These are phyloP conservation scores for Moxostoma hubbsi DNA, from an alignment of 2,797 vertebrate genomes.

Conservation along the genomic window DNA sequence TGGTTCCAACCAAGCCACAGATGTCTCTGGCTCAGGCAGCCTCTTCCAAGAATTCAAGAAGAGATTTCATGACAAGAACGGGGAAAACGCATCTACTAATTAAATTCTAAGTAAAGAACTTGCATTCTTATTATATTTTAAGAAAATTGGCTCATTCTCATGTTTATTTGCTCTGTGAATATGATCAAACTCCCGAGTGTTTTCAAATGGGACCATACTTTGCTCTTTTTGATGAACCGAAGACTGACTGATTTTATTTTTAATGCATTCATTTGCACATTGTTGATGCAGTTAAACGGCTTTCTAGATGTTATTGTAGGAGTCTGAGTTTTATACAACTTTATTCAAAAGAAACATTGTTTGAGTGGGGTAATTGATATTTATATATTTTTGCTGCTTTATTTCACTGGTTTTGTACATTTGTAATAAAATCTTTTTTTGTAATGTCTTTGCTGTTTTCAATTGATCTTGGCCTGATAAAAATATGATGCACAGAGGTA, in stretches of 20 bases:
- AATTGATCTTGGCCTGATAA: too few species aligned
- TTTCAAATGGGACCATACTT: too few species aligned
- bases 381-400: not conserved
- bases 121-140: constrained; percentile 2
- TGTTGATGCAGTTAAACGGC: not conserved
- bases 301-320: too few species aligned
- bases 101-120: not conserved
- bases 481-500: too few species aligned
- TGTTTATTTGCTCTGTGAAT: not conserved
- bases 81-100: not conserved
- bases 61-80: constrained; percentile 62
- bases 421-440: too few species aligned
- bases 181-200: not conserved
- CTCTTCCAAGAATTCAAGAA: constrained; percentile 69
- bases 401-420: too few species aligned
- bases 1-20: not conserved
- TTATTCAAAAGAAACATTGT: not conserved
- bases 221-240: not conserved
- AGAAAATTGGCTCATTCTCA: not conserved
- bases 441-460: too few species aligned
- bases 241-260: not conserved
- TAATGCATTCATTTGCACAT: not conserved
- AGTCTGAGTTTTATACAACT: not conserved
- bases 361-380: too few species aligned
- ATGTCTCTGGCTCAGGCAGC: not conserved